phyloP scores from a whole-genome alignment of 2,888 invertebrate species.

The Luperina testacea region DNA sequence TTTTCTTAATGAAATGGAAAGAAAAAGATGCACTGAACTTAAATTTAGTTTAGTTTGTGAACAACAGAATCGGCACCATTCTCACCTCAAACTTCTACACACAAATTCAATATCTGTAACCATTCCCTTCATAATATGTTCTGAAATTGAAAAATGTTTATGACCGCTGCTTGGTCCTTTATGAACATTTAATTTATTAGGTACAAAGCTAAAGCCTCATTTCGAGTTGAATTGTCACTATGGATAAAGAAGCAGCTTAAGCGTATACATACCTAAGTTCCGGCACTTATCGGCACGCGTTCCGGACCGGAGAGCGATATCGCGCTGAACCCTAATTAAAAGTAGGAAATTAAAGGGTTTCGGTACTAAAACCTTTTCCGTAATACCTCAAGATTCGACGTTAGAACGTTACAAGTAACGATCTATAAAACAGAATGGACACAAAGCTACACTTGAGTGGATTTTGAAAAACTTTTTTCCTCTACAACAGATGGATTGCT shows the following conservation, averaged over 20 bases:
- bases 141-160: not conserved
- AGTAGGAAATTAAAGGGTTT: conserved; percentile 60
- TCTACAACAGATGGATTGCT: conserved; percentile 30
- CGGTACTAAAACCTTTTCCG: conserved; percentile 52
- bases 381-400: conserved; percentile 51
- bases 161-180: not conserved
- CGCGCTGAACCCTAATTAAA: conserved; percentile 62
- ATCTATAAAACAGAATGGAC: conserved; percentile 43
- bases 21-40: too few relatives aligned
- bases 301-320: conserved; percentile 43
- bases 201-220: conserved; percentile 6
- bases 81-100: not conserved
- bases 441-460: conserved; percentile 20
- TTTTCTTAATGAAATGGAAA: too few relatives aligned
- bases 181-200: not conserved
- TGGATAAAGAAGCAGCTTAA: conserved; percentile 34
- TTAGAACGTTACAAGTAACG: conserved; percentile 46
- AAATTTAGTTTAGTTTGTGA: too few relatives aligned
- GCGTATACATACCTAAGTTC: not conserved
- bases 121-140: not conserved
- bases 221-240: conserved; percentile 28
- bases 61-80: not conserved
- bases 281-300: conserved; percentile 48
- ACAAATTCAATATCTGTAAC: not conserved
- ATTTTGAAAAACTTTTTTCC: conserved; percentile 37